phyloP scores from a whole-genome alignment of 2,797 vertebrate genomes.

The Etheostoma nigrum region DNA sequence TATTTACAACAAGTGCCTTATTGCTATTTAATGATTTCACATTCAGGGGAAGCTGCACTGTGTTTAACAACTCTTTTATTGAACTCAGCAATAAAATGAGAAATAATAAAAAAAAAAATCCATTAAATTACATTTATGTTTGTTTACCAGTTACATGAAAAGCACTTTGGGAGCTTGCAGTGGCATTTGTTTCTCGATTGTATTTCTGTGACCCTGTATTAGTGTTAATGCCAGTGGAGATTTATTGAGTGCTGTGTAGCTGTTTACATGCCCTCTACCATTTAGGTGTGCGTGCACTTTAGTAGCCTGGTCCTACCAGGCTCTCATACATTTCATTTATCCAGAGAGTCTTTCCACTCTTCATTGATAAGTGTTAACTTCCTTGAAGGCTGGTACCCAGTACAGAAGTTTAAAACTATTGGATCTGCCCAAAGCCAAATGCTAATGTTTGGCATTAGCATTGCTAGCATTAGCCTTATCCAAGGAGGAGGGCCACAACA shows the following conservation, averaged over 20 bases:
- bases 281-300: not conserved
- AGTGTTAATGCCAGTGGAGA: not conserved
- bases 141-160: conserved; percentile 18
- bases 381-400: too few species aligned
- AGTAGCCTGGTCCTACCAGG: too few species aligned
- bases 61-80: conserved; percentile 19
- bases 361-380: too few species aligned
- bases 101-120: not conserved
- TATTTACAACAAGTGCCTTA: conserved; percentile 23
- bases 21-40: conserved; percentile 14
- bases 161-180: conserved; percentile 5
- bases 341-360: too few species aligned
- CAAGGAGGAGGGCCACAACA: too few species aligned
- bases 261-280: conserved; percentile 20
- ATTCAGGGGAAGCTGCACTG: not conserved
- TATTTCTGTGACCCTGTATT: not conserved
- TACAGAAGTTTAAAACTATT: too few species aligned
- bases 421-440: too few species aligned
- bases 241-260: conserved; percentile 6
- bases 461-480: too few species aligned
- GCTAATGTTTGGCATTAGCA: too few species aligned
- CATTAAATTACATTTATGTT: conserved; percentile 11
- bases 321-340: too few species aligned
- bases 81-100: conserved; percentile 7
- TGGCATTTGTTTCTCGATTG: conserved; percentile 11